Conservation (phyloP, 2,888 invertebrate genomes). For the Mellilla xanthometata region DNA sequence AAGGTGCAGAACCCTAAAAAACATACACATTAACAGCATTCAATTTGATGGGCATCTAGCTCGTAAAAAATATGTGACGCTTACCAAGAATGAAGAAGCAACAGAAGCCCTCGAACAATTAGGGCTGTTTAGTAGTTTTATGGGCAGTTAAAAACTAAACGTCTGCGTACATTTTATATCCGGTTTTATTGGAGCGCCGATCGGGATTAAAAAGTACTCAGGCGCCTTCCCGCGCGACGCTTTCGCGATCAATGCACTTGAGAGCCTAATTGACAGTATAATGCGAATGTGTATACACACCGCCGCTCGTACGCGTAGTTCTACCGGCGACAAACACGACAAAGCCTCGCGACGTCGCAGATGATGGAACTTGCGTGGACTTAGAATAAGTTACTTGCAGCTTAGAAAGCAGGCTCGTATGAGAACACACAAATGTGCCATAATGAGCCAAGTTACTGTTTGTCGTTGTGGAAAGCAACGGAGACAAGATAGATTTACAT, state of each 20-base stretch:
- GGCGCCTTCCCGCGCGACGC: conserved; percentile 37
- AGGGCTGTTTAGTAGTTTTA: conserved; percentile 67
- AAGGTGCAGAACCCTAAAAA: too few species aligned
- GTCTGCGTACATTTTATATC: conserved; percentile 60
- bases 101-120: conserved; percentile 59
- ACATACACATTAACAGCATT: conserved; percentile 44
- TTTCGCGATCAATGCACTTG: conserved; percentile 6
- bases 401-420: not conserved
- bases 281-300: conserved; percentile 12
- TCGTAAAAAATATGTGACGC: conserved; percentile 58
- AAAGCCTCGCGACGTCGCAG: not conserved
- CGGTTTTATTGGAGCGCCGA: conserved; percentile 50
- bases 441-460: conserved; percentile 8
- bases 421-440: conserved; percentile 3
- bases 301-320: conserved; percentile 1
- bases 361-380: not conserved
- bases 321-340: conserved; percentile 1
- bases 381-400: not conserved
- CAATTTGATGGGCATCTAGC: conserved; percentile 53
- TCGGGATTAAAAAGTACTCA: conserved; percentile 41
- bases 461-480: too few species aligned
- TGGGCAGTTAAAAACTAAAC: conserved; percentile 63
- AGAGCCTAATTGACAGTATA: conserved; percentile 19
- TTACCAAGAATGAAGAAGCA: conserved; percentile 5
- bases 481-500: too few species aligned